Conservation (phyloP, 2,888 invertebrate species). For the Lithophane socia region DNA sequence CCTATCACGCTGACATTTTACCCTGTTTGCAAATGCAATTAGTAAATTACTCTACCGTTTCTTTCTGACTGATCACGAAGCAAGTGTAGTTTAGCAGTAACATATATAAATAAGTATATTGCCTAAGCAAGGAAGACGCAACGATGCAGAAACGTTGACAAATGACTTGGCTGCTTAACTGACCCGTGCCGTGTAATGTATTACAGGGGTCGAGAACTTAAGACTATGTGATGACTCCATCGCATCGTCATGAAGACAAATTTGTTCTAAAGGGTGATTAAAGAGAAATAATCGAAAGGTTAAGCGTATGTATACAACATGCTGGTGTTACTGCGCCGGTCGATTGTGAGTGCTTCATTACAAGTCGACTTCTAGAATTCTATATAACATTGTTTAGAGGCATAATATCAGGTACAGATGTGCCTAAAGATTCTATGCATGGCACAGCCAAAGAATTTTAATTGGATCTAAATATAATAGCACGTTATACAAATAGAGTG, state of each 20-base stretch:
- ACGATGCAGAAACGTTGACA: constrained; percentile 30
- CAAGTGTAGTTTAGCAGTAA: constrained; percentile 37
- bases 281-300: neutral
- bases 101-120: constrained; percentile 19
- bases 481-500: constrained; percentile 35
- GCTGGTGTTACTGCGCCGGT: neutral
- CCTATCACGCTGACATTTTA: neutral
- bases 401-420: neutral
- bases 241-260: constrained; percentile 19
- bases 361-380: neutral
- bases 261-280: constrained; percentile 1
- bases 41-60: neutral
- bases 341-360: neutral
- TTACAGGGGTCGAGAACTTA: constrained; percentile 7
- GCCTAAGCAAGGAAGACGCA: constrained; percentile 30
- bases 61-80: constrained; percentile 4
- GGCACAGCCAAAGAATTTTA: constrained; percentile 42
- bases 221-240: constrained; percentile 7
- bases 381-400: neutral
- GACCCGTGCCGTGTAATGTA: neutral
- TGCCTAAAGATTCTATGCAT: neutral
- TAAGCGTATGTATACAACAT: neutral
- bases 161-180: constrained; percentile 8
- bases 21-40: constrained; percentile 10
- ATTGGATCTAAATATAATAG: constrained; percentile 55